Percentiles rank a stretch among this genome's conserved stretches.
Evolutionary conservation across 2,113 vertebrate genomes (phyloP).

Genomic region (Poeciliopsis prolifica): DNA sequence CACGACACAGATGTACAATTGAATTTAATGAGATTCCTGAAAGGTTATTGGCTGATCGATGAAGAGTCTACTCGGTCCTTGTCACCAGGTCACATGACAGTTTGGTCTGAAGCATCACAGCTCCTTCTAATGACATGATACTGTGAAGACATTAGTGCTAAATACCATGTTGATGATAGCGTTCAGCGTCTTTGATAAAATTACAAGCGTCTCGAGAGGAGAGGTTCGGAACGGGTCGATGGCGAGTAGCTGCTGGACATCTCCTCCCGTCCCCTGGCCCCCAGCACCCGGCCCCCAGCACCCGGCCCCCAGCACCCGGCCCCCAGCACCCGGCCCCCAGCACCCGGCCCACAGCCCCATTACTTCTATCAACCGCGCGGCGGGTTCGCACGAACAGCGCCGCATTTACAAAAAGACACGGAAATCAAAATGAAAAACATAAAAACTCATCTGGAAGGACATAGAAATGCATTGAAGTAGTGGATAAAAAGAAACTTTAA

Average conservation of each 20-base stretch:
- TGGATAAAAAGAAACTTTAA: slow-evolving; percentile 61
- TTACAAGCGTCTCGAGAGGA: slow-evolving; percentile 1
- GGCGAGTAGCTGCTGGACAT: slow-evolving; percentile 13
- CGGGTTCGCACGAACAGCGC: slow-evolving; percentile 47
- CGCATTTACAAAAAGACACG: slow-evolving; percentile 52
- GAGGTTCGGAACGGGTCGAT: not conserved
- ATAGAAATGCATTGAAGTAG: slow-evolving; percentile 57
- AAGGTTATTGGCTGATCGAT: slow-evolving; percentile 5
- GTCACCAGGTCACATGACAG: slow-evolving; percentile 15
- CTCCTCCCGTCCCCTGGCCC: not conserved
- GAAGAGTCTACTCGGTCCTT: slow-evolving; percentile 9
- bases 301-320: too few species aligned
- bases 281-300: too few species aligned
- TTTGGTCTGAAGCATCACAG: slow-evolving; percentile 49
- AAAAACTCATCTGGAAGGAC: slow-evolving; percentile 53
- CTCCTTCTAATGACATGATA: slow-evolving; percentile 14
- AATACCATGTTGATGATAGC: not conserved
- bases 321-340: too few species aligned
- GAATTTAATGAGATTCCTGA: slow-evolving; percentile 27
- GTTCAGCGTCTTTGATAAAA: slow-evolving; percentile 7
- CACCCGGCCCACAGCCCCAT: not conserved
- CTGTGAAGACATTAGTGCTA: slow-evolving; percentile 19
- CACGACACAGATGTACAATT: slow-evolving; percentile 18
- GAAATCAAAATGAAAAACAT: slow-evolving; percentile 47
- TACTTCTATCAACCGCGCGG: slow-evolving; percentile 11